These are phyloP conservation scores for Thymelicus lineola DNA, from an alignment of 2,888 invertebrate genomes.

Conservation along the genomic window DNA sequence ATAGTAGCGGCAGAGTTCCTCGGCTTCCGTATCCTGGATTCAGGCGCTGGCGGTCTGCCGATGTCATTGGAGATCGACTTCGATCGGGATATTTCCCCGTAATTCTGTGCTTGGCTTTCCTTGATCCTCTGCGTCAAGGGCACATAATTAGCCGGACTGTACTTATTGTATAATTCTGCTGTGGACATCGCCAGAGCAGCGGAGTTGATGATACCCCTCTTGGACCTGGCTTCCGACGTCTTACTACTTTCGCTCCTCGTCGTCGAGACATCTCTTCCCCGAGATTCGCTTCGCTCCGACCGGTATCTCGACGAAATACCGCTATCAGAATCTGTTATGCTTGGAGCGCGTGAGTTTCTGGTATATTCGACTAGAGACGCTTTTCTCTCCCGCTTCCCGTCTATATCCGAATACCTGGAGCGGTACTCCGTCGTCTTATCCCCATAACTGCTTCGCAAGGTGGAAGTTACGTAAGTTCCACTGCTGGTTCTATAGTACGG, in stretches of 20 bases:
- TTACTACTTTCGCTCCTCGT: conserved; percentile 83
- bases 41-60: conserved; percentile 75
- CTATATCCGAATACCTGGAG: conserved; percentile 69
- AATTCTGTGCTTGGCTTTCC: conserved; percentile 63
- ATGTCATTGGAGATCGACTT: conserved; percentile 86
- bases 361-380: conserved; percentile 70
- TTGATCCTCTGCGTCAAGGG: conserved; percentile 82
- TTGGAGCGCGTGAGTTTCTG: conserved; percentile 70
- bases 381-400: conserved; percentile 75
- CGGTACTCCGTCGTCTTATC: conserved; percentile 72
- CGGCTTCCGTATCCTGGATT: conserved; percentile 65
- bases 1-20: conserved; percentile 73
- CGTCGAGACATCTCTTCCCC: conserved; percentile 82
- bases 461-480: conserved; percentile 72
- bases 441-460: conserved; percentile 62
- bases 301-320: conserved; percentile 70
- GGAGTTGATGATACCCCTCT: conserved; percentile 78
- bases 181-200: conserved; percentile 85
- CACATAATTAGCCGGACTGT: conserved; percentile 90
- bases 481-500: conserved; percentile 80
- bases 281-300: conserved; percentile 80
- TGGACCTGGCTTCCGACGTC: conserved; percentile 65
- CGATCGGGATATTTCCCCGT: conserved; percentile 76
- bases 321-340: conserved; percentile 78
- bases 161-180: conserved; percentile 90